Conservation (phyloP, 2,888 invertebrate genomes). For the Geophilus truncorum region DNA sequence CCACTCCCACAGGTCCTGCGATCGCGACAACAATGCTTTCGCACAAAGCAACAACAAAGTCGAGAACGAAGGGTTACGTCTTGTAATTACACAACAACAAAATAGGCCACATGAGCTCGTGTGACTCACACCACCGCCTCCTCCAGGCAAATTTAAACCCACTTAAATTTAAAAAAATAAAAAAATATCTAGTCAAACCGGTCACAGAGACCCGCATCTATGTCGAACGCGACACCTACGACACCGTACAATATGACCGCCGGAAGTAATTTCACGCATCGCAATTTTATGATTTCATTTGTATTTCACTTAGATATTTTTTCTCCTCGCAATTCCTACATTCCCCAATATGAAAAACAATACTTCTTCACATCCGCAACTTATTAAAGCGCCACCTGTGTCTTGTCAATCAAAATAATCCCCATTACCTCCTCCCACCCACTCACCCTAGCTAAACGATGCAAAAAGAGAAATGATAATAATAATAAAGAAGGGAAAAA, state of each 20-base stretch:
- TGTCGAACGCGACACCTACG: not conserved
- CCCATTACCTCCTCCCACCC: not conserved
- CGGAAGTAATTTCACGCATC: constrained; percentile 5
- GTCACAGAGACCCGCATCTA: not conserved
- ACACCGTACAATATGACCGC: not conserved
- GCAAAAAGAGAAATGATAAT: not conserved
- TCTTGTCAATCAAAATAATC: not conserved
- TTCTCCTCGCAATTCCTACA: not conserved
- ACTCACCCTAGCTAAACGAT: not conserved
- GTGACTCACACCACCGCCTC: constrained; percentile 13
- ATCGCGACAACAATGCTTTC: not conserved
- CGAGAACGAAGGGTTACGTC: not conserved
- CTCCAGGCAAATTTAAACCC: constrained; percentile 12
- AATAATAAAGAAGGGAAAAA: not conserved
- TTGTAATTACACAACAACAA: not conserved
- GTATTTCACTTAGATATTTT: not conserved
- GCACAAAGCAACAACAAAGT: not conserved
- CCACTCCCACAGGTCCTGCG: not conserved
- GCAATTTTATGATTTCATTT: not conserved
- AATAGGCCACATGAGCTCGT: not conserved
- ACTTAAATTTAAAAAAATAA: not conserved
- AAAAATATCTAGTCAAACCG: not conserved
- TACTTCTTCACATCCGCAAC: not conserved
- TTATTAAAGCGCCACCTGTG: constrained; percentile 22
- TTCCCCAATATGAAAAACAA: not conserved